Conservation (phyloP, 1,140 invertebrate species). For the Atopsyche davidsoni region DNA sequence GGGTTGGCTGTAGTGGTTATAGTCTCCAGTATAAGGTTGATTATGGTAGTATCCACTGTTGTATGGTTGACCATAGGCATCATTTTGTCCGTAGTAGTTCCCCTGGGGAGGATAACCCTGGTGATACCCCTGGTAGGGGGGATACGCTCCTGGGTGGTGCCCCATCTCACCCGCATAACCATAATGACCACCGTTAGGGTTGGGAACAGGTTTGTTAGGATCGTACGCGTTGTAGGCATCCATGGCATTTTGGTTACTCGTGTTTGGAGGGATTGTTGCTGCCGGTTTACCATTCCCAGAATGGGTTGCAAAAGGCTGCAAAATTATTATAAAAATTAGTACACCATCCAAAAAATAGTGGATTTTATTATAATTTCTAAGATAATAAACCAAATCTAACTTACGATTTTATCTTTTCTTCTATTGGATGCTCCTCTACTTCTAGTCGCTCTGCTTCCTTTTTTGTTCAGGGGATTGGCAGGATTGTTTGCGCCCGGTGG, state of each 20-base stretch:
- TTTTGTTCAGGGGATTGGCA: constrained; percentile 34
- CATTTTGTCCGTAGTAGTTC: constrained; percentile 30
- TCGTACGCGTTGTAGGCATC: constrained; percentile 17
- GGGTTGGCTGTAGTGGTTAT: constrained; percentile 34
- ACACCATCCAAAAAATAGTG: not conserved
- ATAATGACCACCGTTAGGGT: constrained; percentile 26
- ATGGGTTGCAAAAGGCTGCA: constrained; percentile 12
- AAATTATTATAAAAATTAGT: constrained; percentile 1
- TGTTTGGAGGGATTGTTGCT: constrained; percentile 61
- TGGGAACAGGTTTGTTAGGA: constrained; percentile 10
- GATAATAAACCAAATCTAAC: constrained; percentile 19
- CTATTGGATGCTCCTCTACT: constrained; percentile 34
- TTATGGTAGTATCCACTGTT: constrained; percentile 40
- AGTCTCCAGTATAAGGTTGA: constrained; percentile 38
- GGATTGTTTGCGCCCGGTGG: constrained; percentile 36
- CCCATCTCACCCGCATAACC: constrained; percentile 29
- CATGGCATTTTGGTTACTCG: constrained; percentile 30
- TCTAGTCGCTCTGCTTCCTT: constrained; percentile 39
- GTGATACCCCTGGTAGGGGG: constrained; percentile 36
- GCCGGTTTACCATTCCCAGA: constrained; percentile 51
- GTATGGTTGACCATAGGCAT: constrained; percentile 38
- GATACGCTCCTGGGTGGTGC: constrained; percentile 32
- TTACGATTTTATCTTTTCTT: constrained; percentile 34
- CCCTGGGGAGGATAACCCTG: constrained; percentile 38
- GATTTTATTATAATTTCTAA: not conserved